Evolutionary conservation across 2,113 vertebrate genomes (phyloP), one percentile per base, ranked within the genome.

Genomic region (Hyla sarda): DNA sequence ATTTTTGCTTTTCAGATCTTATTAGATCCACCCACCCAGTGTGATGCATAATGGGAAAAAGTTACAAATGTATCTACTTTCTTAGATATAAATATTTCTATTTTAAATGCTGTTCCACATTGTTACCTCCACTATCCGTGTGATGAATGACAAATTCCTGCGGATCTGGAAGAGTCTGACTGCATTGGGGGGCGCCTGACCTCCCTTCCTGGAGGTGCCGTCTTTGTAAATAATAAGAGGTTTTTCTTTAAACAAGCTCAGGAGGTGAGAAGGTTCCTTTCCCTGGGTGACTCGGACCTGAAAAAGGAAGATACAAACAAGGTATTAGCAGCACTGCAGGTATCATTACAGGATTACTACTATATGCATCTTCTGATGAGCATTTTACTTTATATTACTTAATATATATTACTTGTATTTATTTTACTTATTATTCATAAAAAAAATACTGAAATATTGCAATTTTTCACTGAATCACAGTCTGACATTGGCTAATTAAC

Each of bases 281-380:
- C 97, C 97, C 91, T 98, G 96, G 73, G 93, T 94, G 83, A 98
- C 97, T 77, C 96, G 92, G 34, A 98, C 93, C 97, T 98, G 88
- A 48, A 79, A 79, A 14, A 84, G 23, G n/a, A 73, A 54, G 12
- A 56, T 21, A 37, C 5, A 23, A 34, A 21, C 16, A 0, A 2
- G 10, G 30, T 73, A 47, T 37, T 71, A 37, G 23, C 4, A 16
- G 28, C 60, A 14, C 60, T 5, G 13, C 56, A 25, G 56, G 54
- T 23, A 12, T 11, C 2, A 62, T 62, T 17, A 28, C 25, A 13
- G 5, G 25, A 28, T n/a, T 34, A 34, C 14, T 37, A 9, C 14
- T 32, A 6, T 32, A 17, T 14, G 56, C 2, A 25, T 62, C 58
- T 12, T 11, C n/a, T 2, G 2, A 62, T 23, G n/a, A 62, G 2